Conservation (phyloP, 92 coral and sea anemone species). For the Siderastrea radians region DNA sequence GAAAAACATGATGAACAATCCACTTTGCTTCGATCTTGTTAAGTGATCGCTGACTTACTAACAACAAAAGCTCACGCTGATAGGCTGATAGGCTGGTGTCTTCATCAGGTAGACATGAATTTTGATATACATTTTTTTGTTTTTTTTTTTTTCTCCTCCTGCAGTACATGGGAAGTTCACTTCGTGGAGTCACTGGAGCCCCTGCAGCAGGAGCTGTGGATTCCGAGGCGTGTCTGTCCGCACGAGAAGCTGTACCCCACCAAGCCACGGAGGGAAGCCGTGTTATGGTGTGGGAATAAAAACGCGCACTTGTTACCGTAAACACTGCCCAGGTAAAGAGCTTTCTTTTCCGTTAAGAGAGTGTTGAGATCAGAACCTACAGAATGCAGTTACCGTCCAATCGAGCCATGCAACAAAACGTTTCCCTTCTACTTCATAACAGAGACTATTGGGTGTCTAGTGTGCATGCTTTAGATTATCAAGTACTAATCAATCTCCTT, state of each 20-base stretch:
- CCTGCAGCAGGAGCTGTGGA: constrained; percentile 74
- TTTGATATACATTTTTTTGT: background rate
- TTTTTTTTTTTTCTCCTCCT: background rate
- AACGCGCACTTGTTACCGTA: constrained; percentile 66
- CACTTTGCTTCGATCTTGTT: no score
- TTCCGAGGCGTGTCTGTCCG: constrained; percentile 55
- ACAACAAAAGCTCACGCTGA: no score
- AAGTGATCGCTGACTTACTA: no score
- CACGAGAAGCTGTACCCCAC: constrained; percentile 69
- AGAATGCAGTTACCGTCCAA: background rate
- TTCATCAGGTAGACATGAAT: no score
- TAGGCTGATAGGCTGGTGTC: no score
- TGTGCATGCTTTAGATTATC: no score
- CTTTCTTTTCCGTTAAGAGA: background rate
- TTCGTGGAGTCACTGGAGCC: constrained; percentile 69
- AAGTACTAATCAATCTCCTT: no score
- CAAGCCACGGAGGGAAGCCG: constrained; percentile 61
- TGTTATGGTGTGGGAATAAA: constrained; percentile 64
- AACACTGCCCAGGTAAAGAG: constrained; percentile 70
- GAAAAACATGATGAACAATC: no score
- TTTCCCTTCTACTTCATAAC: background rate
- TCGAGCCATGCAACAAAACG: no score
- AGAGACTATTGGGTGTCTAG: background rate
- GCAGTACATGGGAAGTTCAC: constrained; percentile 75
- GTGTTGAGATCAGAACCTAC: no score